phyloP scores from a whole-genome alignment of 2,113 vertebrate species.

The Anguilla rostrata region DNA sequence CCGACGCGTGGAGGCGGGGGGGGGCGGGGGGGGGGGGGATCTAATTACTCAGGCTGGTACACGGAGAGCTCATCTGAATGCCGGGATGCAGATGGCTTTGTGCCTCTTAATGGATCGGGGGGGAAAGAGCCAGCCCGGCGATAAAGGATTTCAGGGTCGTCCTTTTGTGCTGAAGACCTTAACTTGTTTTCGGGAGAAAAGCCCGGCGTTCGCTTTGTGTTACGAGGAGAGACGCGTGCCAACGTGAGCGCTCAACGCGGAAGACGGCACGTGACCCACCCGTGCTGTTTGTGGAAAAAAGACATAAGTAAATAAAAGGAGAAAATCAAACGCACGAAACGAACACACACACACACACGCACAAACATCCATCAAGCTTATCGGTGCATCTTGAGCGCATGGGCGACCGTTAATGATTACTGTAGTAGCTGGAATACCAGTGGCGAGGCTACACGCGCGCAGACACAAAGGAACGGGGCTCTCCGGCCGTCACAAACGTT shows the following conservation, averaged over 20 bases:
- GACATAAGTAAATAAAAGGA: background rate
- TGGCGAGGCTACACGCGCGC: background rate
- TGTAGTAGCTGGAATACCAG: constrained; percentile 2
- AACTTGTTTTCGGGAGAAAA: constrained; percentile 63
- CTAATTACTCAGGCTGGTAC: constrained; percentile 83
- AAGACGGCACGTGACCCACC: background rate
- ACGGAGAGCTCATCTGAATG: constrained; percentile 83
- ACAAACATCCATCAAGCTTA: background rate
- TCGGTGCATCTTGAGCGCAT: background rate
- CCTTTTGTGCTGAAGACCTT: constrained; percentile 73
- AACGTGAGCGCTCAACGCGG: background rate
- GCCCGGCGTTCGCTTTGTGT: constrained; percentile 57
- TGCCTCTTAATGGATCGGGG: constrained; percentile 73
- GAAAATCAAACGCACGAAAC: background rate
- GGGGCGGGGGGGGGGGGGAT: constrained; percentile 67
- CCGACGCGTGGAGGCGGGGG: constrained; percentile 66
- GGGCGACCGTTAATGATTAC: constrained; percentile 2
- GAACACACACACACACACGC: background rate
- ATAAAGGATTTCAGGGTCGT: constrained; percentile 77
- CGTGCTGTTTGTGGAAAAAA: background rate
- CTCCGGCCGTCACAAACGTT: background rate
- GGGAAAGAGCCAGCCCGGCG: constrained; percentile 72
- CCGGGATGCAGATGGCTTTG: constrained; percentile 85
- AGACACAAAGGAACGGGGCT: background rate
- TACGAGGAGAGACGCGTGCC: background rate